Base-by-base conservation (phyloP, 2,797 vertebrate genomes). In the Dryobates pubescens region DNA sequence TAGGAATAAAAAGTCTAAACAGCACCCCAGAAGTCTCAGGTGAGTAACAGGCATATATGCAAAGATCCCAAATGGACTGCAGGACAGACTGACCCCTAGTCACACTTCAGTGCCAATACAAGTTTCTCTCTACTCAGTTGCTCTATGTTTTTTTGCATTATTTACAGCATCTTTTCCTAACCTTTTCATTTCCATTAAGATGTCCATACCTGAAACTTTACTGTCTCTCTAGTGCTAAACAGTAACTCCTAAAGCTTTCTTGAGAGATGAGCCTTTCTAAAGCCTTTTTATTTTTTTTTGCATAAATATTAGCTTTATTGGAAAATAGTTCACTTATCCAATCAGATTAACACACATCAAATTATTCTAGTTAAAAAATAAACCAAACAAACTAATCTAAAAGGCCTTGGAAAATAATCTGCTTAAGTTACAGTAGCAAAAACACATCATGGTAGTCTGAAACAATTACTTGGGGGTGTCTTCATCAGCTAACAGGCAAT, bases 271-370 rank as follows among this genome's bases (percentile, higher is more conserved):
- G 84, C 79, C 70, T 94, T 95, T 94, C 81, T 95, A 92, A 94
- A 93, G 47, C 32, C 43, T 75, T 93, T 81, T 34, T n/a, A 9
- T 36, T 8, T 15, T 34, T 69, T 69, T 95, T 94, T 95, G 95
- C 90, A 94, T 96, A 94, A 96, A 96, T 96, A 95, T 93, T 95
- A 94, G 87, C 94, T 95, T 96, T 95, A 95, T 95, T 96, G 93
- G 92, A 96, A 96, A 96, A 96, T 94, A 96, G 78, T 92, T 94
- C 88, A 93, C 94, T 95, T 95, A 94, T 93, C 93, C 94, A 89
- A 77, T 77, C 74, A 92, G 84, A 87, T 95, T 67, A 95, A 96
- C 88, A 93, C 86, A 96, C 95, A 96, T 90, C 84, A 94, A 93
- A 67, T 92, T 73, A 82, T 78, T 96, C 88, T 94, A 91, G 62